These are phyloP conservation scores for Drosophila bocqueti DNA, from an alignment of 1,140 invertebrate species.

Conservation along the genomic window DNA sequence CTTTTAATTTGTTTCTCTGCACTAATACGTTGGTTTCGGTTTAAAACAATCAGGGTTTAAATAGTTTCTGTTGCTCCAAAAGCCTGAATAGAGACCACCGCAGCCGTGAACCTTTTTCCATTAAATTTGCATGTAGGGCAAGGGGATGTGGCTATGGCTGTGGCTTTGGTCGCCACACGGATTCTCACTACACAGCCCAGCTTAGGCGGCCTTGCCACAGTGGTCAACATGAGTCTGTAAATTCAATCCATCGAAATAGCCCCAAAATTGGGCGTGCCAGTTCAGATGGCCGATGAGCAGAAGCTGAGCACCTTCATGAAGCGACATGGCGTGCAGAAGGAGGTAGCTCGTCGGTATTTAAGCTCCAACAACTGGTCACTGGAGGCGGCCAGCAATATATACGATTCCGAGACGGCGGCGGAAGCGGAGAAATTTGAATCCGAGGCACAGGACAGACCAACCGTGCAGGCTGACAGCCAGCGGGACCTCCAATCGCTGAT, in stretches of 20 bases:
- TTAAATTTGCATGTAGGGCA: constrained; percentile 14
- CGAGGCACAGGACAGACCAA: neutral
- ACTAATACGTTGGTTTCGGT: constrained; percentile 2
- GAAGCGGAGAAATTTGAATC: neutral
- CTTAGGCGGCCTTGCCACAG: constrained; percentile 25
- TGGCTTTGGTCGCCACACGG: constrained; percentile 14
- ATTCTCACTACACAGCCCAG: neutral
- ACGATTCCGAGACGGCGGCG: constrained; percentile 39
- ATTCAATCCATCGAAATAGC: constrained; percentile 33
- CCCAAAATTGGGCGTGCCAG: constrained; percentile 15
- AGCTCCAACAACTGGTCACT: constrained; percentile 55
- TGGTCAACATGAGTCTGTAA: constrained; percentile 32
- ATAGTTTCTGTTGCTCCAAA: constrained; percentile 21
- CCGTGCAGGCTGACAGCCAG: neutral
- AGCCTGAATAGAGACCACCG: neutral
- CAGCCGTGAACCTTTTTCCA: constrained; percentile 14
- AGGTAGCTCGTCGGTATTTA: constrained; percentile 58
- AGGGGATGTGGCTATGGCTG: neutral
- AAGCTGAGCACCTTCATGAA: constrained; percentile 68
- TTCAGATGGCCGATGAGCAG: constrained; percentile 73
- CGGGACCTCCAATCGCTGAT: constrained; percentile 28
- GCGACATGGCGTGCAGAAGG: constrained; percentile 57
- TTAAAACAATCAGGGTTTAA: constrained; percentile 26
- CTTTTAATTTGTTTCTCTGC: neutral
- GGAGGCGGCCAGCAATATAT: constrained; percentile 49